Conservation (phyloP, 2,888 invertebrate species). For the Protophormia terraenovae region DNA sequence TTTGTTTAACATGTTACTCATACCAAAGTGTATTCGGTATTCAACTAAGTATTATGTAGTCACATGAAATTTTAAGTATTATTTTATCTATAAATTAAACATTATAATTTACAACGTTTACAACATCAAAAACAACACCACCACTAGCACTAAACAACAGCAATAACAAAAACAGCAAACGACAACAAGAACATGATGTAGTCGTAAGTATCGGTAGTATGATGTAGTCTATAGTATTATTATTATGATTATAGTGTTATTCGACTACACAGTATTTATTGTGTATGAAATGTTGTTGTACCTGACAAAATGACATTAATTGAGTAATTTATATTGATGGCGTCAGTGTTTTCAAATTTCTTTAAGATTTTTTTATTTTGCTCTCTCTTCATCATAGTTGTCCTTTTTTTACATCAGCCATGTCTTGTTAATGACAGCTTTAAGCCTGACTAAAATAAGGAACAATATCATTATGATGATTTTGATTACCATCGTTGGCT, state of each 20-base stretch:
- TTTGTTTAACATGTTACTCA: conserved; percentile 25
- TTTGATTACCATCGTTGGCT: conserved; percentile 45
- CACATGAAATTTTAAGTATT: conserved; percentile 5
- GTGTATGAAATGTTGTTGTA: conserved; percentile 55
- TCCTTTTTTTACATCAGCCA: conserved; percentile 42
- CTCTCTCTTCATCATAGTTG: conserved; percentile 10
- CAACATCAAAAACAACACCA: conserved; percentile 47
- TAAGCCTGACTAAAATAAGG: conserved; percentile 39
- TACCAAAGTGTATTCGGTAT: not conserved
- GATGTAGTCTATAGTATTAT: not conserved
- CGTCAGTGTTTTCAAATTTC: conserved; percentile 66
- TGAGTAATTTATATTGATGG: conserved; percentile 80
- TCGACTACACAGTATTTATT: conserved; percentile 28
- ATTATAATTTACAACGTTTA: conserved; percentile 61
- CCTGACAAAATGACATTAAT: conserved; percentile 78
- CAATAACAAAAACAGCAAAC: conserved; percentile 4
- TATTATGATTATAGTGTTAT: conserved; percentile 55
- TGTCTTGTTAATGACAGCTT: conserved; percentile 60
- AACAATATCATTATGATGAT: conserved; percentile 50
- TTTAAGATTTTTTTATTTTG: conserved; percentile 20
- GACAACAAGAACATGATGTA: not conserved
- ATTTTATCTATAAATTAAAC: conserved; percentile 61
- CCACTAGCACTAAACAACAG: not conserved
- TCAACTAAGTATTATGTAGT: conserved; percentile 7
- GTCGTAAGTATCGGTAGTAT: not conserved